Base-by-base conservation (phyloP, 2,888 invertebrate genomes). In the Seira sanloemensis region DNA sequence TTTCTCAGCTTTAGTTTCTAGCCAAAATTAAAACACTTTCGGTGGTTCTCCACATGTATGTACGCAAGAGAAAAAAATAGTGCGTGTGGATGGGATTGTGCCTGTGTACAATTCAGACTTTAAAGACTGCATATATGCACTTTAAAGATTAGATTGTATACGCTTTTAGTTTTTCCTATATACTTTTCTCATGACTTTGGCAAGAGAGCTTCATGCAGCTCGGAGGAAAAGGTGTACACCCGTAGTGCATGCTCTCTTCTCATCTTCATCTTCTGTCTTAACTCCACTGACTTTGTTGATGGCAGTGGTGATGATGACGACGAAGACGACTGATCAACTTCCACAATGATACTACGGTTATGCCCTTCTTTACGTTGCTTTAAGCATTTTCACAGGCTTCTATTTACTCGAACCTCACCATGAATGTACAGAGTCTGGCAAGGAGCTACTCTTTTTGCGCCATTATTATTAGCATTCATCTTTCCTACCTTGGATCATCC, bases 401-500 rank as follows among this genome's bases (percentile, higher is more conserved):
- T 37, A 37, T 4, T 37, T 37, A 4, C 37, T 37, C 37, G 4
- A 37, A 37, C n/a, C 4, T 37, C 37, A 37, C 4, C 37, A 7
- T 37, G 4, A 37, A 12, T 37, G 4, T 37, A 7, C 37, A 37
- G 12, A 37, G 37, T 37, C 37, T 37, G 4, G 37, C 37, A 37
- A 37, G 66, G 24, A 23, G 24, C 24, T n/a, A 24, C 66, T 66
- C 24, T 66, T 23, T 77, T 71, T 78, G 27, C 58, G 24, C 71
- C 78, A 69, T 19, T 54, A 74, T 80, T 76, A 76, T 77, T 71
- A 77, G 66, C 82, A 67, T 77, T 68, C 72, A 73, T 77, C 80
- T 82, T 74, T 37, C 25, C 74, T 69, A 46, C 77, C 68, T 79
- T 37, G 12, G 37, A 4, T 84, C 82, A 86, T 86, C 86, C 84